These are phyloP conservation scores for cattle (Bos taurus) DNA, from an alignment of 2,113 vertebrate genomes.

Conservation along the genomic window DNA sequence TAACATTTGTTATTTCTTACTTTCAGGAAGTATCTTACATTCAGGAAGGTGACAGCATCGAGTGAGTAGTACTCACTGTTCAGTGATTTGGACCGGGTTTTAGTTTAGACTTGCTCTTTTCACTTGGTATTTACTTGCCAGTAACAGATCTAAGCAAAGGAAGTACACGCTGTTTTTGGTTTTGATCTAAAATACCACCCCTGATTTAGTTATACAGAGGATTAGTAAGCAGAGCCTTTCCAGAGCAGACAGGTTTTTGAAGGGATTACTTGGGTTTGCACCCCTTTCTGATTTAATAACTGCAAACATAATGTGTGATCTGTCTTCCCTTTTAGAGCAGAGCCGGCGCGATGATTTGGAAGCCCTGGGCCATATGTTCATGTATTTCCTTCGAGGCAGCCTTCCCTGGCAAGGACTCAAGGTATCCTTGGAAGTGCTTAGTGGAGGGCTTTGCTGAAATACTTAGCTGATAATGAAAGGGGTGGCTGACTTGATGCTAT, in stretches of 20 bases:
- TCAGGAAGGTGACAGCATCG: neutral
- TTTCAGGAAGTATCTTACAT: neutral
- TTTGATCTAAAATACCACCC: conserved; percentile 15
- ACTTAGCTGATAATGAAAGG: conserved; percentile 10
- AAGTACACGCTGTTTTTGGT: neutral
- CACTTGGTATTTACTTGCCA: conserved; percentile 6
- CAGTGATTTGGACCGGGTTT: conserved; percentile 10
- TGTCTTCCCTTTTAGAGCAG: conserved; percentile 88
- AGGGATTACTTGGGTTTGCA: conserved; percentile 42
- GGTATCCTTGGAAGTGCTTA: conserved; percentile 81
- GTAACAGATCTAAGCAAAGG: neutral
- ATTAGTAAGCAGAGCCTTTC: neutral
- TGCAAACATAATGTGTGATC: conserved; percentile 66
- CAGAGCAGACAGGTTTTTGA: conserved; percentile 11
- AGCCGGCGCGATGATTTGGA: conserved; percentile 98
- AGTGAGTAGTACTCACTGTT: neutral
- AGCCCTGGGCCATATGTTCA: conserved; percentile 99
- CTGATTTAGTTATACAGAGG: conserved; percentile 24
- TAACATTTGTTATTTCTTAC: neutral
- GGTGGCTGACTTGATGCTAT: neutral
- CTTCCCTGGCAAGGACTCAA: conserved; percentile 99
- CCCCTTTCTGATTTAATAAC: conserved; percentile 41
- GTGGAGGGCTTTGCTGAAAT: conserved; percentile 41
- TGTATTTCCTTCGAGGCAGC: conserved; percentile 99
- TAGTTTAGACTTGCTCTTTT: conserved; percentile 44